phyloP scores from a whole-genome alignment of 2,797 vertebrate species.

The Luscinia megarhynchos region DNA sequence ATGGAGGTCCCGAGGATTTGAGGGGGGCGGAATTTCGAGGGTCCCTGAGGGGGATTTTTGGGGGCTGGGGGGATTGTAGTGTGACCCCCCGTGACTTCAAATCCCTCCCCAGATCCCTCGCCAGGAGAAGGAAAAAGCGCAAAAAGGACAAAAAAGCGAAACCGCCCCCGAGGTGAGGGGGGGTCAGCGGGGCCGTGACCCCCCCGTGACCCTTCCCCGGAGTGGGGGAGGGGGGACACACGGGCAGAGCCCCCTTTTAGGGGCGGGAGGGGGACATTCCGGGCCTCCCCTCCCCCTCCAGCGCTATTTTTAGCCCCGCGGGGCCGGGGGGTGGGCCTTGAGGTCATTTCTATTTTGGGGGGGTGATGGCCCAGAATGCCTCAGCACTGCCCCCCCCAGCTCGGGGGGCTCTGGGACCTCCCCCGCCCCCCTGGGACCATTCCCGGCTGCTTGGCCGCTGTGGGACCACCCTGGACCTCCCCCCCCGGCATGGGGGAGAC shows the following conservation, averaged over 20 bases:
- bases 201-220: too few species aligned
- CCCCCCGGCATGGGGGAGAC: neutral
- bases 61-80: too few species aligned
- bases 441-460: too few species aligned
- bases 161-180: neutral
- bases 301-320: neutral
- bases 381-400: too few species aligned
- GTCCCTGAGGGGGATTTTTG: too few species aligned
- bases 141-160: neutral
- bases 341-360: constrained; percentile 16
- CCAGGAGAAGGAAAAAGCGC: neutral
- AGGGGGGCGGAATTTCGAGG: too few species aligned
- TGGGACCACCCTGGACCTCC: neutral
- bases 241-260: neutral
- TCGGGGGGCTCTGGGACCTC: neutral
- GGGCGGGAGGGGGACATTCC: neutral
- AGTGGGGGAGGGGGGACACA: too few species aligned
- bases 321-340: neutral
- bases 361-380: neutral
- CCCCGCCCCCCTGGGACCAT: neutral
- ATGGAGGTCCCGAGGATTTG: too few species aligned
- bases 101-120: neutral
- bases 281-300: neutral
- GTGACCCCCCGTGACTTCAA: too few species aligned
- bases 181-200: neutral